Evolutionary conservation across 2,888 invertebrate species (phyloP).

Genomic region (Brachypalpus laphriformis): DNA sequence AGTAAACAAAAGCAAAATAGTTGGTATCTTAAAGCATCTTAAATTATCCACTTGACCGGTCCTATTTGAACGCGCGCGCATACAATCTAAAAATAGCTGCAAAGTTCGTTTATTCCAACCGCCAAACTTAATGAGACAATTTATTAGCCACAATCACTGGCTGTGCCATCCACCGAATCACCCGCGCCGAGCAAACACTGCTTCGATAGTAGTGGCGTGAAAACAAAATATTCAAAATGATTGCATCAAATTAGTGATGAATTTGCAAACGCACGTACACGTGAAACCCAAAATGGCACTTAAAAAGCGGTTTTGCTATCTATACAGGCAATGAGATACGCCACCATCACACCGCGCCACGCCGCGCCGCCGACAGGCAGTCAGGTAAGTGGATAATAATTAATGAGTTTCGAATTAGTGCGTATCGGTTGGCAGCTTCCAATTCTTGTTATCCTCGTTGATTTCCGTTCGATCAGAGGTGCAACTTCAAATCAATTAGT

Average conservation of each 20-base stretch:
- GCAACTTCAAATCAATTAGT: constrained; percentile 52
- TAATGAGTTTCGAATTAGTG: constrained; percentile 62
- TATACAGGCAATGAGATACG: constrained; percentile 23
- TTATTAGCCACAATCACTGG: constrained; percentile 27
- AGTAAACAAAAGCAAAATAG: not conserved
- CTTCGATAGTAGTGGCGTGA: not conserved
- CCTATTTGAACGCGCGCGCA: not conserved
- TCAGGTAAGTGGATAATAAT: constrained; percentile 56
- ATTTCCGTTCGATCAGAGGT: constrained; percentile 38
- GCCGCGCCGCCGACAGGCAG: not conserved
- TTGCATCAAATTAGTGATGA: constrained; percentile 63
- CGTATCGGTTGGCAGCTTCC: constrained; percentile 43
- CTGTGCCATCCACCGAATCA: not conserved
- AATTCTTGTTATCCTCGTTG: constrained; percentile 16
- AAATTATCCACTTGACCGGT: not conserved
- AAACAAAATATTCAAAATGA: constrained; percentile 54
- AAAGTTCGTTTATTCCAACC: constrained; percentile 9
- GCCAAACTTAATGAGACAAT: constrained; percentile 47
- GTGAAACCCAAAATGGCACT: constrained; percentile 57
- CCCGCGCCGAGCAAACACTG: not conserved
- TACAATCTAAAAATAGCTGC: not conserved
- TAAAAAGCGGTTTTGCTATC: constrained; percentile 44
- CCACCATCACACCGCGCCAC: not conserved
- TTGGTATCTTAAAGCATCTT: not conserved
- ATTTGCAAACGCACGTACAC: constrained; percentile 52